Evolutionary conservation across 2,888 invertebrate species (phyloP).

Genomic region (Pasiphila rectangulata): DNA sequence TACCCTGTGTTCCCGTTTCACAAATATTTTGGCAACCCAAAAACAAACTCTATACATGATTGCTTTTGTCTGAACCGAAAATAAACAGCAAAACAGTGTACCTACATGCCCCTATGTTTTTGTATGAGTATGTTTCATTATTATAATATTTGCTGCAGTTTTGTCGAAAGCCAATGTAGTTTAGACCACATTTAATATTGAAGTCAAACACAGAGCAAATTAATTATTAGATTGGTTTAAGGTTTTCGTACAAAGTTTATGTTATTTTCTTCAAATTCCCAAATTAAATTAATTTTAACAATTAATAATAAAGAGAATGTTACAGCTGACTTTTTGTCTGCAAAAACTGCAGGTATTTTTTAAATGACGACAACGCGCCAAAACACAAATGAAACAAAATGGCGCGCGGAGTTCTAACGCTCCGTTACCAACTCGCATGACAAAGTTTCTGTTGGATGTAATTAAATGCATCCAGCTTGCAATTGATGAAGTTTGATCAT

Average conservation of each 20-base stretch:
- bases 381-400: constrained; percentile 6
- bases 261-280: no score
- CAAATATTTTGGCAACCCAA: neutral
- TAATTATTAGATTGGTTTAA: neutral
- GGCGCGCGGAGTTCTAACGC: constrained; percentile 10
- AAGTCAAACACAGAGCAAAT: constrained; percentile 6
- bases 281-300: no score
- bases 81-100: neutral
- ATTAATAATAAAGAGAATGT: no score
- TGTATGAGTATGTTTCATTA: constrained; percentile 17
- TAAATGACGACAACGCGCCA: neutral
- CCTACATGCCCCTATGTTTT: constrained; percentile 4
- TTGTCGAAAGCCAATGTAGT: constrained; percentile 8
- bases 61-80: neutral
- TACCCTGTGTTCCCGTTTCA: no score
- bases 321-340: no score
- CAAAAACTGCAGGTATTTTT: neutral
- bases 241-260: no score
- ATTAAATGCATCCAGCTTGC: constrained; percentile 19
- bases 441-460: constrained; percentile 15
- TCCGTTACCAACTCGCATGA: constrained; percentile 11
- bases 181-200: neutral
- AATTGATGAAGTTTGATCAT: constrained; percentile 21
- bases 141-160: constrained; percentile 4
- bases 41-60: constrained; percentile 2